Percentiles rank a stretch among this genome's conserved stretches.
These are phyloP conservation scores for Notothenia coriiceps DNA, from an alignment of 2,113 vertebrate species.

Conservation along the genomic window DNA sequence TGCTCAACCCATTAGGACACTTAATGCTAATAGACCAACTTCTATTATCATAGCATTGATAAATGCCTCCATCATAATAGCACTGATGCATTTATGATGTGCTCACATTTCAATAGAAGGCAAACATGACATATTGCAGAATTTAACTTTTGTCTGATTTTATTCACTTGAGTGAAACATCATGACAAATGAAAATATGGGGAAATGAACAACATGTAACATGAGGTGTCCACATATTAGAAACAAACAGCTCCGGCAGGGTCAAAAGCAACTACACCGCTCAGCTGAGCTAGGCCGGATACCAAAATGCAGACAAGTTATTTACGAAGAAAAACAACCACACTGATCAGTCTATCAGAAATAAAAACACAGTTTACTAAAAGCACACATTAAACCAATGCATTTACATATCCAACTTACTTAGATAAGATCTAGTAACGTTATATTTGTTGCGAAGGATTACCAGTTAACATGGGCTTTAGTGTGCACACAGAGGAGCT, in stretches of 20 bases:
- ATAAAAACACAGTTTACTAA: constrained; percentile 3
- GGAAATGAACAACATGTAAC: constrained; percentile 17
- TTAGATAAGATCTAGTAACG: constrained; percentile 16
- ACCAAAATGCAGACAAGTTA: constrained; percentile 49
- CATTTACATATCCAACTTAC: constrained; percentile 29
- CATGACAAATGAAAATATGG: neutral
- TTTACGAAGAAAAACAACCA: constrained; percentile 28
- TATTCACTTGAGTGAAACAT: constrained; percentile 18
- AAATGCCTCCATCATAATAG: constrained; percentile 9
- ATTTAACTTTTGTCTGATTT: neutral
- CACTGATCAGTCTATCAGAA: neutral
- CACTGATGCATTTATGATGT: constrained; percentile 29
- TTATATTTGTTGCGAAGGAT: constrained; percentile 54
- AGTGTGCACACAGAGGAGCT: constrained; percentile 65
- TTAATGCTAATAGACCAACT: neutral
- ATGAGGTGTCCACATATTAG: constrained; percentile 26
- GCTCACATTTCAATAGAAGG: neutral
- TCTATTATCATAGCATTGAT: constrained; percentile 27
- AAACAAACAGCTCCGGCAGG: constrained; percentile 37
- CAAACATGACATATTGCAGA: neutral
- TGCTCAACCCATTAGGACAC: constrained; percentile 6
- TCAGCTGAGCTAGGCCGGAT: constrained; percentile 76
- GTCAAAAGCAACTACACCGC: constrained; percentile 57
- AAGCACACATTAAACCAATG: neutral
- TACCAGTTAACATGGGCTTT: constrained; percentile 64